These are phyloP conservation scores for Esox niger DNA, from an alignment of 2,113 vertebrate species.

Conservation along the genomic window DNA sequence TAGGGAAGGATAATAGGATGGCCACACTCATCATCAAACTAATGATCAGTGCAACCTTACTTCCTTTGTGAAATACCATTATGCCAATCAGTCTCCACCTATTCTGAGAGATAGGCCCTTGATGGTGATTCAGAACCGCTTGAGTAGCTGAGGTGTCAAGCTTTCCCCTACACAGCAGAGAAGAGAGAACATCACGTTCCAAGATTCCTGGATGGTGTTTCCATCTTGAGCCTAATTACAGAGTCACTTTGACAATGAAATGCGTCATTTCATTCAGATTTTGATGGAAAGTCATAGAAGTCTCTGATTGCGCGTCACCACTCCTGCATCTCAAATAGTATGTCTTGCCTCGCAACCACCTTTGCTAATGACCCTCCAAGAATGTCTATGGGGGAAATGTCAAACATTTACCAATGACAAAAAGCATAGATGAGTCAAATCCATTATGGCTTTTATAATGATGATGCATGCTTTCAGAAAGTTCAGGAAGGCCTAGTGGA, in stretches of 20 bases:
- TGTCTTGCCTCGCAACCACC: background rate
- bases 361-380: background rate
- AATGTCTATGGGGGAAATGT: background rate
- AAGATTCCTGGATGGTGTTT: background rate
- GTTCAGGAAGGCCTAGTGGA: background rate
- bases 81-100: background rate
- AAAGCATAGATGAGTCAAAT: background rate
- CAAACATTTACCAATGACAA: background rate
- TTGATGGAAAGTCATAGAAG: no score
- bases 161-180: background rate
- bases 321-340: background rate
- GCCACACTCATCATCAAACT: background rate
- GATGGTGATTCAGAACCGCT: background rate
- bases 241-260: background rate
- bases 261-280: background rate
- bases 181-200: background rate
- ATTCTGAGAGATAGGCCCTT: background rate
- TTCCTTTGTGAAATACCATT: background rate
- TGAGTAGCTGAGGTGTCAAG: background rate
- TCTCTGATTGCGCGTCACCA: background rate
- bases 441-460: background rate
- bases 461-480: background rate
- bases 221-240: background rate
- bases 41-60: background rate
- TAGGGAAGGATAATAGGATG: background rate